Conservation (phyloP, 2,797 vertebrate species). For the Amblyopsis hoosieri region DNA sequence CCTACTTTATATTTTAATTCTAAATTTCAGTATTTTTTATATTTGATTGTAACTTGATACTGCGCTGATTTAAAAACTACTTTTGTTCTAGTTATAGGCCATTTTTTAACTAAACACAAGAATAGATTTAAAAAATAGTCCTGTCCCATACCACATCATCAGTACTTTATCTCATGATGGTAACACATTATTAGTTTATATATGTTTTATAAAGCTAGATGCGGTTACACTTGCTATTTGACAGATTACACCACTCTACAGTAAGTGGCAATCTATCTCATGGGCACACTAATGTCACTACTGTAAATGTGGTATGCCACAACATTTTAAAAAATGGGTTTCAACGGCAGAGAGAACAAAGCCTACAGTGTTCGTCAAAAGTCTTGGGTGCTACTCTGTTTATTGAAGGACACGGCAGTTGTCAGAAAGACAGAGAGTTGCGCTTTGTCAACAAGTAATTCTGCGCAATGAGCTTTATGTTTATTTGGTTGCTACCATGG, state of each 20-base stretch:
- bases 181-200: too few species aligned
- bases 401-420: slow-evolving; percentile 59
- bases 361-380: slow-evolving; percentile 31
- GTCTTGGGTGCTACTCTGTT: slow-evolving; percentile 49
- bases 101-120: too few species aligned
- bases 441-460: slow-evolving; percentile 55
- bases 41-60: too few species aligned
- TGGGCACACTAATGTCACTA: slow-evolving; percentile 23
- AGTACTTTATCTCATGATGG: too few species aligned
- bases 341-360: slow-evolving; percentile 36
- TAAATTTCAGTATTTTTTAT: too few species aligned
- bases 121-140: too few species aligned
- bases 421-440: slow-evolving; percentile 63
- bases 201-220: not conserved
- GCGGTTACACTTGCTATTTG: slow-evolving; percentile 12
- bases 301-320: not conserved
- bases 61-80: too few species aligned
- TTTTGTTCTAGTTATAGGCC: too few species aligned
- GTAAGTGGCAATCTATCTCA: slow-evolving; percentile 20
- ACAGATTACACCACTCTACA: slow-evolving; percentile 30
- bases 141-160: too few species aligned
- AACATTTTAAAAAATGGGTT: slow-evolving; percentile 35
- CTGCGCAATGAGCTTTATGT: slow-evolving; percentile 53
- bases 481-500: slow-evolving; percentile 73
- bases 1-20: too few species aligned